These are phyloP conservation scores for Diplodus sargus DNA, from an alignment of 2,797 vertebrate genomes.

Conservation along the genomic window DNA sequence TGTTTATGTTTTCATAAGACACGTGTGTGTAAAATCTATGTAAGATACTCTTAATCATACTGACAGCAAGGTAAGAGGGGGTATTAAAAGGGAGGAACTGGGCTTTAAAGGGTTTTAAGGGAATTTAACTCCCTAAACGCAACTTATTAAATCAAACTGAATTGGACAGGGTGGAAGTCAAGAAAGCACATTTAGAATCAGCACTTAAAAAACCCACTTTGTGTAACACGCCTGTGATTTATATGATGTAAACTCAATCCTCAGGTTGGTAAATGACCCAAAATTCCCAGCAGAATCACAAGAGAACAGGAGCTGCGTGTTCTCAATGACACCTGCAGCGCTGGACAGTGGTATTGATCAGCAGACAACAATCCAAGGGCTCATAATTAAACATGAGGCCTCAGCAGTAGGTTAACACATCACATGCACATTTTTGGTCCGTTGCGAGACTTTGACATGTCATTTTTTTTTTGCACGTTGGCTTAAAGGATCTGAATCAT, in stretches of 20 bases:
- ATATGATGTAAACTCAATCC: slow-evolving; percentile 20
- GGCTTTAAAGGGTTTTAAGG: not conserved
- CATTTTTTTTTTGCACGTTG: not conserved
- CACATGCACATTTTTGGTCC: no score
- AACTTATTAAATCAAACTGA: not conserved
- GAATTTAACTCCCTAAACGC: not conserved
- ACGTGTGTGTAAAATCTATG: not conserved
- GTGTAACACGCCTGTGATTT: slow-evolving; percentile 13
- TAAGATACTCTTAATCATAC: not conserved
- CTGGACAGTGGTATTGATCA: not conserved
- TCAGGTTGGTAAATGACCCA: slow-evolving; percentile 9
- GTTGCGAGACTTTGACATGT: not conserved
- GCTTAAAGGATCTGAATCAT: slow-evolving; percentile 33
- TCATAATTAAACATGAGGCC: not conserved
- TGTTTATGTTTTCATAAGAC: not conserved
- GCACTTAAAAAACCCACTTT: not conserved
- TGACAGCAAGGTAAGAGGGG: not conserved
- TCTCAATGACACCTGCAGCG: not conserved
- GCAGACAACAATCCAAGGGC: slow-evolving; percentile 3
- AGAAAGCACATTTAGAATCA: slow-evolving; percentile 5
- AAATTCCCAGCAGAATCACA: not conserved
- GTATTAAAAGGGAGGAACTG: not conserved
- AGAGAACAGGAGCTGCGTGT: not conserved
- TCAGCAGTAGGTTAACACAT: not conserved
- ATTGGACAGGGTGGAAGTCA: not conserved